A percentile compares a stretch with the other conserved stretches of the same genome.
Evolutionary conservation across 1,140 invertebrate genomes (phyloP).

Genomic region (Eumaeus atala): DNA sequence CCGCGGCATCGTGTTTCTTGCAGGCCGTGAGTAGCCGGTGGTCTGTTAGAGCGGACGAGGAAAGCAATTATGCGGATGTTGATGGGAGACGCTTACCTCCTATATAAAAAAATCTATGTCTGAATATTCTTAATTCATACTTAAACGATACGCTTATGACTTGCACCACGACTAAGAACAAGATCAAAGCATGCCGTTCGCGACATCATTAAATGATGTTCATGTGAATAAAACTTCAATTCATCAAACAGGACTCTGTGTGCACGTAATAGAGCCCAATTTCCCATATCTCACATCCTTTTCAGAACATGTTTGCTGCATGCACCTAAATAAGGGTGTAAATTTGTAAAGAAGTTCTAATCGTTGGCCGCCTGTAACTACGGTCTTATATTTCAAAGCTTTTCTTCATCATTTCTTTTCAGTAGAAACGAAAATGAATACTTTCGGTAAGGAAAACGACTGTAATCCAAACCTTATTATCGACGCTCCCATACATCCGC

Average conservation of each 20-base stretch:
- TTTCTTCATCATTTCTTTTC: too few species aligned
- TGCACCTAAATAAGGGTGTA: background rate
- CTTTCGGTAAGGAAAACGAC: too few species aligned
- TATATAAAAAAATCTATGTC: background rate
- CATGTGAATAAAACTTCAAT: conserved; percentile 26
- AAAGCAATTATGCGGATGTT: too few species aligned
- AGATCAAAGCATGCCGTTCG: conserved; percentile 60
- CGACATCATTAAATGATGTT: conserved; percentile 64
- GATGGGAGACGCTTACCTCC: too few species aligned
- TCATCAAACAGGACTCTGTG: conserved; percentile 25
- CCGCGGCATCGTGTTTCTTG: too few species aligned
- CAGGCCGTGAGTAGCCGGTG: too few species aligned
- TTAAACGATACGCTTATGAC: conserved; percentile 14
- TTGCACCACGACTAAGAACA: conserved; percentile 39
- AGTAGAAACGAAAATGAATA: too few species aligned
- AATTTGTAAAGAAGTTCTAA: conserved; percentile 4
- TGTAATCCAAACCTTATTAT: too few species aligned
- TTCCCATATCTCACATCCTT: conserved; percentile 5
- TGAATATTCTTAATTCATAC: background rate
- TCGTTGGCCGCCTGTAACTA: too few species aligned
- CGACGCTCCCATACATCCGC: too few species aligned
- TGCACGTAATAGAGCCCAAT: conserved; percentile 16
- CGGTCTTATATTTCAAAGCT: too few species aligned
- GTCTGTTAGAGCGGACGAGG: too few species aligned
- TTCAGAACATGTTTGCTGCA: conserved; percentile 9